These are phyloP conservation scores for Colistium nudipinnis DNA, from an alignment of 2,113 vertebrate genomes.

Conservation along the genomic window DNA sequence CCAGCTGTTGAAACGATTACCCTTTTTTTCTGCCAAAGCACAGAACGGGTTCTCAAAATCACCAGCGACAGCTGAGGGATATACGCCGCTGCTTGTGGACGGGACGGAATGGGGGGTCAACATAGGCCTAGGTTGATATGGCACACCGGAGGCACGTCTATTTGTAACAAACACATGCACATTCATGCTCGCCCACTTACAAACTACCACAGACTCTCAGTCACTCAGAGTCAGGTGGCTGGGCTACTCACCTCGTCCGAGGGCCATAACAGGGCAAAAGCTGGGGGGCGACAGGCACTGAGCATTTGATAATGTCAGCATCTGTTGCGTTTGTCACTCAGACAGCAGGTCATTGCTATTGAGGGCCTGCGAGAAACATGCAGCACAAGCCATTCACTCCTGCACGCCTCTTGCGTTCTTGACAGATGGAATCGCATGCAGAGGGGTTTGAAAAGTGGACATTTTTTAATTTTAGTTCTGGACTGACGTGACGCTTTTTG, in stretches of 20 bases:
- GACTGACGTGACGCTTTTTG: conserved; percentile 11
- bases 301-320: conserved; percentile 99
- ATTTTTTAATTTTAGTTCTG: not conserved
- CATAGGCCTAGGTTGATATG: conserved; percentile 72
- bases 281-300: conserved; percentile 76
- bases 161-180: conserved; percentile 76
- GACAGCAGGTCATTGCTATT: conserved; percentile 75
- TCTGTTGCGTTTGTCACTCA: conserved; percentile 97
- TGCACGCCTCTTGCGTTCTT: conserved; percentile 39
- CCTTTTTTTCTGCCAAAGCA: conserved; percentile 47
- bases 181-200: conserved; percentile 53
- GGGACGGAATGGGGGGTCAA: conserved; percentile 72
- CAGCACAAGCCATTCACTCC: conserved; percentile 44
- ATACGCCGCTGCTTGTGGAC: conserved; percentile 64
- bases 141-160: conserved; percentile 75
- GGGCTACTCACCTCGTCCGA: conserved; percentile 84
- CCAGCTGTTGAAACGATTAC: conserved; percentile 56
- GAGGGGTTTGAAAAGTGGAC: not conserved
- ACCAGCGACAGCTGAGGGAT: conserved; percentile 73
- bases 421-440: conserved; percentile 36
- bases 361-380: conserved; percentile 59
- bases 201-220: conserved; percentile 32
- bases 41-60: conserved; percentile 47
- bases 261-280: conserved; percentile 98
- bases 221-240: conserved; percentile 73